phyloP scores from a whole-genome alignment of 2,797 vertebrate species.

The Channallabes apus region DNA sequence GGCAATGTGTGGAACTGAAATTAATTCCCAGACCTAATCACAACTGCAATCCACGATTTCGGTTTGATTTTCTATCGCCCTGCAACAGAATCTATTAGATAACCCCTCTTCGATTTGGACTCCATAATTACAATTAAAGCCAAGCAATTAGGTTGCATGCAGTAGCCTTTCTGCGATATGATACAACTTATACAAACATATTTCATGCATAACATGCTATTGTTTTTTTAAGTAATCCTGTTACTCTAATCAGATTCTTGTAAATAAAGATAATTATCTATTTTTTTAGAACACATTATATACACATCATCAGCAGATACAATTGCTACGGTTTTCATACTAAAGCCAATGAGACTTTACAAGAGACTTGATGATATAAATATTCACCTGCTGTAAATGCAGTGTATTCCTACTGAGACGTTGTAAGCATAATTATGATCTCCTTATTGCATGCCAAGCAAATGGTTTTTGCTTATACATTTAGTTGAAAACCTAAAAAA shows the following conservation, averaged over 20 bases:
- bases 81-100: conserved; percentile 51
- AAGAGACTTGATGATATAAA: conserved; percentile 24
- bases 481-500: background rate
- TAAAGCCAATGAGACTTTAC: background rate
- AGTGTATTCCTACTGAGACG: conserved; percentile 17
- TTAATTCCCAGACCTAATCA: conserved; percentile 59
- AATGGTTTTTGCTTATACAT: background rate
- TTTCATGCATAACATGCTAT: background rate
- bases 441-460: conserved; percentile 3
- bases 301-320: background rate
- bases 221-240: background rate
- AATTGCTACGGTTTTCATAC: background rate
- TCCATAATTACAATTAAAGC: conserved; percentile 47
- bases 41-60: conserved; percentile 41
- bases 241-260: background rate
- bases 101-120: conserved; percentile 35
- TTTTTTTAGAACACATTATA: background rate
- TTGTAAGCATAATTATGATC: conserved; percentile 24
- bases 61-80: conserved; percentile 51
- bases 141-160: conserved; percentile 46
- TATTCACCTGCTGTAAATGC: conserved; percentile 30
- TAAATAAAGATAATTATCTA: background rate
- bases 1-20: conserved; percentile 49
- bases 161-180: conserved; percentile 21
- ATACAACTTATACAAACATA: conserved; percentile 4